phyloP scores from a whole-genome alignment of 2,797 vertebrate species.

The Ambastaia sidthimunki region DNA sequence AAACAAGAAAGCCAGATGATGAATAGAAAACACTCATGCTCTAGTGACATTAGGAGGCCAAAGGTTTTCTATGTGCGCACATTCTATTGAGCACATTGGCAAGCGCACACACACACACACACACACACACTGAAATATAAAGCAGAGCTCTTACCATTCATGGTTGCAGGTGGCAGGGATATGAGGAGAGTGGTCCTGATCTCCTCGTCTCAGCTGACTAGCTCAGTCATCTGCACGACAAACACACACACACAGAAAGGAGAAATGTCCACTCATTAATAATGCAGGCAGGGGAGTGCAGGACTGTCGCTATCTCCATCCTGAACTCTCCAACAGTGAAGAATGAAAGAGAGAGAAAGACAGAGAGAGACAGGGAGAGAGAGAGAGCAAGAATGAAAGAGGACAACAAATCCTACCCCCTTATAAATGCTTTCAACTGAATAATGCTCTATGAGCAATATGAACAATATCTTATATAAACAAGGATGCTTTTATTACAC shows the following conservation, averaged over 20 bases:
- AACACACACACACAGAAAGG: constrained; percentile 19
- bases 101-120: constrained; percentile 25
- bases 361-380: not conserved
- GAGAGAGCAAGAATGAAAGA: not conserved
- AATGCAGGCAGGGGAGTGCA: constrained; percentile 48
- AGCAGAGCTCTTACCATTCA: constrained; percentile 58
- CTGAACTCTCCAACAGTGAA: constrained; percentile 12
- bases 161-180: constrained; percentile 55
- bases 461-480: not conserved
- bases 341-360: not conserved
- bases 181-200: constrained; percentile 48
- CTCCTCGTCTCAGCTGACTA: constrained; percentile 53
- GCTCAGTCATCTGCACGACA: constrained; percentile 51
- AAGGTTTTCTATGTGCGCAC: constrained; percentile 24
- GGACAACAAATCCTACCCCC: not conserved
- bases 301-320: constrained; percentile 45
- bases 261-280: constrained; percentile 56
- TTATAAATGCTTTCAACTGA: constrained; percentile 24
- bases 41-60: constrained; percentile 19
- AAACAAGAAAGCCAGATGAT: constrained; percentile 15
- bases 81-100: constrained; percentile 9
- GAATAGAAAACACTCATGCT: constrained; percentile 29
- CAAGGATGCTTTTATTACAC: constrained; percentile 1
- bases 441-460: constrained; percentile 13
- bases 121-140: constrained; percentile 40